Conservation (phyloP, 2,888 invertebrate genomes). For the Sarcophaga caerulescens region DNA sequence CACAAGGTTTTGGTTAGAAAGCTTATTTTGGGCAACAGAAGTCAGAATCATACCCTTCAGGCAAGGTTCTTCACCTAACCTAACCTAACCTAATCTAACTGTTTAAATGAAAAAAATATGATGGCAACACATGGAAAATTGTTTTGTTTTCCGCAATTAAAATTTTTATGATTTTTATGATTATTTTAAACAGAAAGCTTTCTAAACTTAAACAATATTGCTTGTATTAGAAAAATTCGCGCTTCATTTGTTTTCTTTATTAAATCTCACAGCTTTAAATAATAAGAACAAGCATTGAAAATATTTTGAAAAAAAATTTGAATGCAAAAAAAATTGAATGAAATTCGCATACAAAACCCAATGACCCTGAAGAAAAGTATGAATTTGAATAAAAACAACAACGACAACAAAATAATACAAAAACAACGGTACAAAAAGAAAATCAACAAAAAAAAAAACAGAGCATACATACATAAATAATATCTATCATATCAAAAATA, state of each 20-base stretch:
- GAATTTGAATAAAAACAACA: constrained; percentile 8
- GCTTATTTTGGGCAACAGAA: no score
- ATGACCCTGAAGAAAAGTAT: constrained; percentile 39
- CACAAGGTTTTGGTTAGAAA: no score
- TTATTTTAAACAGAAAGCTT: no score
- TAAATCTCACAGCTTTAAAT: not conserved
- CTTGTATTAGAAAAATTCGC: not conserved
- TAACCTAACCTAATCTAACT: no score
- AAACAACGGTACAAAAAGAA: not conserved
- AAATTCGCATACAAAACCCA: not conserved
- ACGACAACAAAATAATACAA: constrained; percentile 8
- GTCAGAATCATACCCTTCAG: no score
- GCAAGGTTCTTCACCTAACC: no score
- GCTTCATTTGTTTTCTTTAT: not conserved
- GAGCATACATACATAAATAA: not conserved
- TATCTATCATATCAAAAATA: not conserved
- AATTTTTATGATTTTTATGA: no score
- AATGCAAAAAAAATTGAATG: not conserved
- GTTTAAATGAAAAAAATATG: no score
- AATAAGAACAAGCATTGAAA: no score
- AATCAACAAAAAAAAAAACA: not conserved
- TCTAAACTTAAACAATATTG: no score
- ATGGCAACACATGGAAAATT: no score
- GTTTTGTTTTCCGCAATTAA: no score
- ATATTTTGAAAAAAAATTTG: not conserved